phyloP scores from a whole-genome alignment of 2,113 vertebrate genomes.

The Syngnathoides biaculeatus region DNA sequence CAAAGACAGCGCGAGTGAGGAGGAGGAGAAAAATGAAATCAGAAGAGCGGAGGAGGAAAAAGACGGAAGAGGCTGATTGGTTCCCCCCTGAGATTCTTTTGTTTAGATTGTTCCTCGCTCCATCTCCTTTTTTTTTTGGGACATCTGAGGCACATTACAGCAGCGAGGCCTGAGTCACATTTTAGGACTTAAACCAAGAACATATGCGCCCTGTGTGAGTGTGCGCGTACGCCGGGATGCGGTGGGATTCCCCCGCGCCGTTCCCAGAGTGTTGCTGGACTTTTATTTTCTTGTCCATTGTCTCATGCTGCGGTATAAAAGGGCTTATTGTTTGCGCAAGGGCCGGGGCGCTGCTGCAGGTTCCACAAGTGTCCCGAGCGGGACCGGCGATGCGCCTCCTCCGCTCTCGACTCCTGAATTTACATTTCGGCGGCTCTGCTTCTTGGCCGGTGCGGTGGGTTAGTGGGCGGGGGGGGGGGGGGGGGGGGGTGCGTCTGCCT shows the following conservation, averaged over 20 bases:
- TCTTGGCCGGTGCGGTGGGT: no score
- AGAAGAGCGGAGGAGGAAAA: conserved; percentile 56
- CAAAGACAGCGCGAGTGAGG: conserved; percentile 17
- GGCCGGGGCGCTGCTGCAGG: conserved; percentile 70
- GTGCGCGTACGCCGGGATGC: conserved; percentile 39
- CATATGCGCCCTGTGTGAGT: conserved; percentile 61
- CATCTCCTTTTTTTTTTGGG: conserved; percentile 59
- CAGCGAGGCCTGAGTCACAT: conserved; percentile 71
- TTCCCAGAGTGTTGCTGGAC: conserved; percentile 68
- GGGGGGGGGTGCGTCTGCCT: no score
- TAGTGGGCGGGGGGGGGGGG: no score
- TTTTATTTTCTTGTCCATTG: conserved; percentile 78
- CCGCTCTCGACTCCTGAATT: conserved; percentile 4
- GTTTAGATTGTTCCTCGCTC: conserved; percentile 72
- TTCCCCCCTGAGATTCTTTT: conserved; percentile 68
- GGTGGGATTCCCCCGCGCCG: conserved; percentile 65
- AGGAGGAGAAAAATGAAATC: conserved; percentile 53
- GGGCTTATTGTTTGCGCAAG: conserved; percentile 73
- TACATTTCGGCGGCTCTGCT: conserved; percentile 7
- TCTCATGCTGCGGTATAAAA: conserved; percentile 77
- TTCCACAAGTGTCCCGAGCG: conserved; percentile 66
- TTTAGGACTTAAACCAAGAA: conserved; percentile 77
- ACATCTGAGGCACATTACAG: conserved; percentile 80
- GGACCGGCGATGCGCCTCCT: conserved; percentile 23
- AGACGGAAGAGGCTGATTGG: conserved; percentile 70